These are phyloP conservation scores for Sipha maydis DNA, from an alignment of 2,888 invertebrate species.

Conservation along the genomic window DNA sequence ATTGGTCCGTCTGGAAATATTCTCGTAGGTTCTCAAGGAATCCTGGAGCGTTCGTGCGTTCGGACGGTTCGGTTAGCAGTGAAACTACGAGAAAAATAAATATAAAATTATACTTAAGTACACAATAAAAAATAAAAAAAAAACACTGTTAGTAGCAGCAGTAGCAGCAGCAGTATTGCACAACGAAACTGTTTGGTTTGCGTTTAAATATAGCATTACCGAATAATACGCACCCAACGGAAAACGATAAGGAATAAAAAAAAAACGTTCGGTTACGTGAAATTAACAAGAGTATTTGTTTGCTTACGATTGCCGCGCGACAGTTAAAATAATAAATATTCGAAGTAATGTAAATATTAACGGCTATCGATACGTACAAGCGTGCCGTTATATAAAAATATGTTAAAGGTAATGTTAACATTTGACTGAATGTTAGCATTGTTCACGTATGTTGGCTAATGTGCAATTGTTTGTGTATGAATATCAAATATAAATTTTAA, in stretches of 20 bases:
- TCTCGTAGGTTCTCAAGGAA: not conserved
- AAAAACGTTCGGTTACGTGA: not conserved
- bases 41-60: not conserved
- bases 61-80: not conserved
- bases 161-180: not conserved
- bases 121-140: no score
- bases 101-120: no score
- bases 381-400: not conserved
- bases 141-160: no score
- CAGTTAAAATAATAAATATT: not conserved
- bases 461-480: no score
- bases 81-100: no score
- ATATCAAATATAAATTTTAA: no score
- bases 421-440: no score
- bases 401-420: no score
- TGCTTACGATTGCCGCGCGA: not conserved
- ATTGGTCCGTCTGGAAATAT: not conserved
- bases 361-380: not conserved
- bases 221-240: not conserved
- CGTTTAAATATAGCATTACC: not conserved
- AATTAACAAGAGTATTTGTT: not conserved
- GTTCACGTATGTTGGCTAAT: no score
- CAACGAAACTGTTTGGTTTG: not conserved
- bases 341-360: slow-evolving; percentile 19
- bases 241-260: not conserved